Base-by-base conservation (phyloP, 2,113 vertebrate species). In the Carlito syrichta region DNA sequence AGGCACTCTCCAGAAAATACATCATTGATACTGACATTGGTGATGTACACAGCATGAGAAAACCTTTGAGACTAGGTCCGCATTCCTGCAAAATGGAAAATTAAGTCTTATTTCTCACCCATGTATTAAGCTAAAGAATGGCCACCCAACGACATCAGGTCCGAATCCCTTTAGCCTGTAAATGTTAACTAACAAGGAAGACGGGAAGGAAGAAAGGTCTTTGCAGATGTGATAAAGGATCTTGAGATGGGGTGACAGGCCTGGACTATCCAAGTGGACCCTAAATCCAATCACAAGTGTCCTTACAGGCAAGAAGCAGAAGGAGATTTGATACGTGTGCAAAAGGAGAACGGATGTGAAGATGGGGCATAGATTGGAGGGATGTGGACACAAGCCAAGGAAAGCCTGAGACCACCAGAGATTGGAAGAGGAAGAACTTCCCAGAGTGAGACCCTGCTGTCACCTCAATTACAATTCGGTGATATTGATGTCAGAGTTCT, bases 351-450 rank as follows among this genome's bases (percentile, higher is more conserved):
- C 69, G 25, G 10, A 16, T 1, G 6, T 62, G 38, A 85, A 83
- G 54, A 79, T 0, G 3, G 25, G 63, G 17, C 27, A 20, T 16
- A 17, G 5, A 20, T 0, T 19, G 10, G 35, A 52, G 43, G 0
- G 32, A 73, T 4, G 40, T 0, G 4, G 32, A 54, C 30, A 13
- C 23, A 63, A 91, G 27, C 20, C n/a, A 58, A 8, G 0, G 8
- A 38, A 54, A 2, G 20, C 3, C 32, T 16, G 22, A 8, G 12
- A 10, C 48, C 17, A 5, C 69, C 1, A 16, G 74, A 45, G 71
- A 16, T 25, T 17, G 20, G 30, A 62, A 27, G 25, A 30, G 0
- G 14, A 17, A 20, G 25, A 12, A 40, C 19, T 17, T 13, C 45
- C 27, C 25, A n/a, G 6, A 16, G 32, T 1, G 1, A 38, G 38